Evolutionary conservation across 1,140 invertebrate genomes (phyloP), one percentile per base, ranked within the genome.

Genomic region (Drosophila ohnishii): DNA sequence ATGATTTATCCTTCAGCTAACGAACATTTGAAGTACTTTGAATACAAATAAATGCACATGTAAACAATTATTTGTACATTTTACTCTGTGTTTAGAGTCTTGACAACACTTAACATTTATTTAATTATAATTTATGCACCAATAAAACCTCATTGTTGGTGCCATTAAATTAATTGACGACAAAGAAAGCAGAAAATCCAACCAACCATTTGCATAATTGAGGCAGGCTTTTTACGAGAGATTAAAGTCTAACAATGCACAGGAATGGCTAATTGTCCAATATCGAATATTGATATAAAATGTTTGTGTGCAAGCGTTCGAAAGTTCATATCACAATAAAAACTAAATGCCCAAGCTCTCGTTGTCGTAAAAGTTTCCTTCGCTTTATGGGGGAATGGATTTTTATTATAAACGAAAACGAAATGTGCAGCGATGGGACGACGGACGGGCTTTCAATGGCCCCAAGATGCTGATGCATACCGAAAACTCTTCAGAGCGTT

Each of bases 91-190:
- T n/a, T 40, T 9, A 5, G n/a, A 44, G 32, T 42, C 66, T 62
- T 45, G 47, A 55, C 44, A 42, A 71, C 44, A 39, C 58, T 61
- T 34, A 76, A 67, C 60, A 80, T 75, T 63, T 79, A 79, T 79
- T 79, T 78, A 83, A 84, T 75, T 78, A 63, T 84, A 76, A 79
- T 83, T 79, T 66, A 67, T 84, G 80, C 47, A 48, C 59, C 66
- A 53, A 76, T 84, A 69, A 83, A 83, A 83, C 16, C 61, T 50
- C 65, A 75, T 63, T 83, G 70, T 56, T 51, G 60, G 42, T 75
- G 70, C 50, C 48, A 56, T 79, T 75, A 65, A 79, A 72, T 84
- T 79, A 76, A 83, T 82, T 75, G 62, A 16, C 25, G 35, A 22
- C 39, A 59, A 39, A 40, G 44, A 72, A 62, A 56, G 47, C 47